Percentiles rank a stretch among this genome's conserved stretches.
Conservation (phyloP, 2,888 invertebrate species). For the Ashinkailepas kermadecensis region DNA sequence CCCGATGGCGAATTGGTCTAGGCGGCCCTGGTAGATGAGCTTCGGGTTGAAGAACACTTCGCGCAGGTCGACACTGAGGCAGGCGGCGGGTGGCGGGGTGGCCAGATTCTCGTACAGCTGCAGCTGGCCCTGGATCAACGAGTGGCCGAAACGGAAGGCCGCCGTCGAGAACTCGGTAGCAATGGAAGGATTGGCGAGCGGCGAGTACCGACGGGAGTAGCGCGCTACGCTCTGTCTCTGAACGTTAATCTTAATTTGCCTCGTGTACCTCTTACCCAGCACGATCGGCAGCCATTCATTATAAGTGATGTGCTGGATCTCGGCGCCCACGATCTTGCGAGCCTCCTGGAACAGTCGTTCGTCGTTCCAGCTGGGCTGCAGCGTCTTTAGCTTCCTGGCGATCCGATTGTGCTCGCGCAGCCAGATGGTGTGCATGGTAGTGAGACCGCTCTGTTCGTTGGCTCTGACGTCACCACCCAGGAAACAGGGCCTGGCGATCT, state of each 20-base stretch:
- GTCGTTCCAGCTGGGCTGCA: constrained; percentile 82
- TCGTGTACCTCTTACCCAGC: constrained; percentile 50
- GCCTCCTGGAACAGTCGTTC: constrained; percentile 79
- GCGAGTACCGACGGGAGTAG: not conserved
- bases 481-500: not conserved
- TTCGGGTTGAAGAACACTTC: not conserved
- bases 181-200: not conserved
- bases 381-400: constrained; percentile 58
- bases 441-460: not conserved
- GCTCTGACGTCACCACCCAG: not conserved
- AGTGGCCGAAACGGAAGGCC: not conserved
- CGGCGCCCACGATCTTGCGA: constrained; percentile 70
- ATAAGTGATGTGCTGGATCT: constrained; percentile 75
- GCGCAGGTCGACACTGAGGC: not conserved
- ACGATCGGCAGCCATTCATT: constrained; percentile 74
- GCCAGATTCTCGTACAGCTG: not conserved
- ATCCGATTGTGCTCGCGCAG: constrained; percentile 66
- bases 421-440: constrained; percentile 62
- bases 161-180: not conserved
- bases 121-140: not conserved
- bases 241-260: not conserved
- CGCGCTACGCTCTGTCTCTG: not conserved
- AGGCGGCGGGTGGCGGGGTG: not conserved
- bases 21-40: not conserved
- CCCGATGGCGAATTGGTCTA: not conserved